Conservation (phyloP, 2,113 vertebrate genomes). For the Ahaetulla prasina region DNA sequence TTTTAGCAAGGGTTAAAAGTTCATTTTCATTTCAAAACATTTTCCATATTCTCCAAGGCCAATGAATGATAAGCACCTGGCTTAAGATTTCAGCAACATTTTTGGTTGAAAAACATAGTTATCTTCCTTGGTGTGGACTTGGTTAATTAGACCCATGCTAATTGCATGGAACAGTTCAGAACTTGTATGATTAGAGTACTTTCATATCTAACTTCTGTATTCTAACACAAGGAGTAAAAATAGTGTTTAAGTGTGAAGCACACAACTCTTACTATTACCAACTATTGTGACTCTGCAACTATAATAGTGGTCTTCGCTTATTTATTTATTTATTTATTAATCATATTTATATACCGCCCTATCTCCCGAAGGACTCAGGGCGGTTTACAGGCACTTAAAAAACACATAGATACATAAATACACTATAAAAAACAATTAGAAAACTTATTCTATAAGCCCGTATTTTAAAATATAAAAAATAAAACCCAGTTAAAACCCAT, state of each 20-base stretch:
- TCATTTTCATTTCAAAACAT: conserved; percentile 23
- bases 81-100: background rate
- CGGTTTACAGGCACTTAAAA: no score
- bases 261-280: no score
- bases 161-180: background rate
- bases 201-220: background rate
- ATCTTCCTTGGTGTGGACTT: background rate
- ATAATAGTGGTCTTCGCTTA: no score
- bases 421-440: no score
- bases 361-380: no score
- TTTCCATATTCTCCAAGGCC: background rate
- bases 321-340: no score
- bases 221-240: background rate
- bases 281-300: no score
- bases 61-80: background rate
- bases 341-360: no score
- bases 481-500: no score
- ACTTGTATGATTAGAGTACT: background rate
- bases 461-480: no score
- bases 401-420: no score
- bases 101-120: background rate
- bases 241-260: background rate
- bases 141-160: background rate
- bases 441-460: no score
- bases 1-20: conserved; percentile 3